These are phyloP conservation scores for Odontocolon sp. DNA, from an alignment of 2,888 invertebrate species.

Conservation along the genomic window DNA sequence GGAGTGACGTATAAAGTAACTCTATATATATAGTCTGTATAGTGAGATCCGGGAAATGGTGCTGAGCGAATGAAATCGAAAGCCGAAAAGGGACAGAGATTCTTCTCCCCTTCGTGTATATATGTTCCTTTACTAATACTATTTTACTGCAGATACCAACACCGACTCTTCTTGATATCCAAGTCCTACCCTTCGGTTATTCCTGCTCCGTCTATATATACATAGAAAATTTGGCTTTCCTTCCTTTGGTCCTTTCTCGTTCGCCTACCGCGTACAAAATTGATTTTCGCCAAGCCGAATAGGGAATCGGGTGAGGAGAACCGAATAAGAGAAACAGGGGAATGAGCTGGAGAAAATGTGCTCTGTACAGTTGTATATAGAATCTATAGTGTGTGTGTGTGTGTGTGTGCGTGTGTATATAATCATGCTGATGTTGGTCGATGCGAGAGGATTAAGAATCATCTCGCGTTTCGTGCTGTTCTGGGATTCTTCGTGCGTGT, in stretches of 20 bases:
- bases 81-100: slow-evolving; percentile 15
- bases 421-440: slow-evolving; percentile 20
- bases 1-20: slow-evolving; percentile 17
- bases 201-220: slow-evolving; percentile 8
- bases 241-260: slow-evolving; percentile 38
- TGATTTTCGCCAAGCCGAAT: slow-evolving; percentile 55
- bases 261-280: slow-evolving; percentile 56
- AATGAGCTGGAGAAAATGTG: background rate
- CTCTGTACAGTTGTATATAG: background rate
- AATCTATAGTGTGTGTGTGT: no score
- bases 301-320: slow-evolving; percentile 29
- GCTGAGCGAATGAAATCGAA: background rate
- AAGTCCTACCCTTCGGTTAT: slow-evolving; percentile 42
- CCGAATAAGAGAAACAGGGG: slow-evolving; percentile 19
- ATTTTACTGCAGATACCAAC: slow-evolving; percentile 33
- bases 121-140: slow-evolving; percentile 39
- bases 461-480: slow-evolving; percentile 33
- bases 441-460: slow-evolving; percentile 47
- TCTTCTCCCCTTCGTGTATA: slow-evolving; percentile 14
- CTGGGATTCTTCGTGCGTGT: no score
- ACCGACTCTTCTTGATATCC: slow-evolving; percentile 43
- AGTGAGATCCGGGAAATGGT: no score
- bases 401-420: no score
- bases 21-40: background rate
- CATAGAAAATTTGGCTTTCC: slow-evolving; percentile 1